Base-by-base conservation (phyloP, 2,888 invertebrate species). In the Polylopha cassiicola region DNA sequence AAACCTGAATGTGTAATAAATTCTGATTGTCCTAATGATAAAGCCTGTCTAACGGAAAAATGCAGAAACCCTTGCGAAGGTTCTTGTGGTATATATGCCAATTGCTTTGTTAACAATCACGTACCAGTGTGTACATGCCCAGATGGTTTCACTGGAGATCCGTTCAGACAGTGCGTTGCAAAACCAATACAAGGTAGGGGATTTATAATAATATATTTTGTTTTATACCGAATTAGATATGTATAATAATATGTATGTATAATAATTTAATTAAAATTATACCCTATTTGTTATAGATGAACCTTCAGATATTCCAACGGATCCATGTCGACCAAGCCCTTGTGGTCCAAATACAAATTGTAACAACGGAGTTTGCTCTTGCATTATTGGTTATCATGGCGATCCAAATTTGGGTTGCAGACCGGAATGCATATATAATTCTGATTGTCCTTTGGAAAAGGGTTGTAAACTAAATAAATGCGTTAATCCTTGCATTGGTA, bases 61-160 rank as follows among this genome's bases (percentile, higher is more conserved):
- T 92, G 92, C 57, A 64, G 81, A 42, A 88, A 92, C 63, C 92
- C 92, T 24, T 92, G 92, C 56, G 88, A 89, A 13, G 90, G 90
- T 17, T 87, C 89, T 2, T 92, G 92, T 62, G 92, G 92, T 13
- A 64, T 87, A 21, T 89, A 89, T 61, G 89, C 92, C 3, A 75
- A 87, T 23, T 93, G 93, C 51, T 87, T 88, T 60, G 91, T 91
- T 1, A 86, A 88, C 27, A 91, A 91, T 62, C 93, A 93, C 61
- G 84, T 89, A 41, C 90, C 93, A 2, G 87, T 92, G n/a, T 93
- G 93, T 57, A 86, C 89, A 37, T 93, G 93, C 58, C 82, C 89
- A 20, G 85, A 87, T 29, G 89, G 88, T 17, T 90, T 87, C 58
- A 86, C 89, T 23, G 92, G 92, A 29, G 89, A 89, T 73, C 91